Base-by-base conservation (phyloP, 1,140 invertebrate genomes). In the Akabosia matsudoensis region DNA sequence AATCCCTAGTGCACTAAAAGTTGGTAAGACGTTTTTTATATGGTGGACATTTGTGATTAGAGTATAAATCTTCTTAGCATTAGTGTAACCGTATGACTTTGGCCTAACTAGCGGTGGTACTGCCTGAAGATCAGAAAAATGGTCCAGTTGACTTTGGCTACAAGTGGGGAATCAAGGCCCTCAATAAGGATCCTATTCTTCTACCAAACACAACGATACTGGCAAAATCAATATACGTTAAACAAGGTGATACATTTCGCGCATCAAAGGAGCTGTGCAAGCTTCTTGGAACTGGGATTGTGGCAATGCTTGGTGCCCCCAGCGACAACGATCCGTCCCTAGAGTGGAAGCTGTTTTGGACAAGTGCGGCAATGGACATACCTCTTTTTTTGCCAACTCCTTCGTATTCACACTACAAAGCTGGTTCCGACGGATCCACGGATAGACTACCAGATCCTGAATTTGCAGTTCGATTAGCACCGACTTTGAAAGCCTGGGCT, bases 141-240 rank as follows among this genome's bases (percentile, higher is more conserved):
- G 89, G 88, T 78, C 86, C 87, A 79, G 87, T 87, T 13, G 90
- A 90, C 83, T 83, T 90, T 81, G 89, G 90, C 71, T 91, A 91
- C 84, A 90, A 90, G 81, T 91, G 90, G 84, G 90, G 90, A 22
- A 88, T 91, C 10, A 87, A 90, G 83, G 87, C 87, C 76, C 89
- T 91, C 77, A 91, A 91, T 84, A 72, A 72, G 14, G 33, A 34
- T 22, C 33, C 33, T 13, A 45, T 26, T 2, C 33, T 72, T 28
- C 83, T 91, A 80, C 88, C 89, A 33, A 89, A 90, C 81, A 89
- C 89, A 18, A 90, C 88, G 22, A 84, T 91, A 56, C 85, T 88
- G 45, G 89, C 89, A 79, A 89, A 91, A 79, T 90, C 91, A 70
- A 88, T 90, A 81, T 90, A 90, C 81, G 88, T 90, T 78, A 88